phyloP scores from a whole-genome alignment of 2,113 vertebrate genomes.

The Nettapus auritus region DNA sequence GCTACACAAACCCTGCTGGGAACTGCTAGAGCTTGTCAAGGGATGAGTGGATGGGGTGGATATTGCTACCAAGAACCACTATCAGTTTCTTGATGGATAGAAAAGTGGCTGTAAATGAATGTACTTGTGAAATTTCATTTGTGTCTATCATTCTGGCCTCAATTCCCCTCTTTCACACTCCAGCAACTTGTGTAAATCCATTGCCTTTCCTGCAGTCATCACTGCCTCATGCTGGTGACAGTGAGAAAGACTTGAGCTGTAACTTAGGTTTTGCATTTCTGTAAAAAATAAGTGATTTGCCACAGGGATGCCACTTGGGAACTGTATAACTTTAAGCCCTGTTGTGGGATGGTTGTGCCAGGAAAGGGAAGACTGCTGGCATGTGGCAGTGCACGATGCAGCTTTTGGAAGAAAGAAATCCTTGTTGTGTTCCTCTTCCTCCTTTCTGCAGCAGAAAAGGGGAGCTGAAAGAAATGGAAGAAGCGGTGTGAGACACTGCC shows the following conservation, averaged over 20 bases:
- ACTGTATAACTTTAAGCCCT: background rate
- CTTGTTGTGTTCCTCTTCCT: background rate
- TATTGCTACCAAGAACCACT: background rate
- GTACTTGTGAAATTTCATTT: background rate
- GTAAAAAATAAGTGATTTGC: background rate
- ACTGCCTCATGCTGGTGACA: background rate
- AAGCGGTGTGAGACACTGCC: background rate
- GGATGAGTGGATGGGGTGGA: background rate
- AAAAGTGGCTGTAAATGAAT: background rate
- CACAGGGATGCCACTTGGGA: background rate
- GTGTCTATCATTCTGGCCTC: background rate
- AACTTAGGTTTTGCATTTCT: background rate
- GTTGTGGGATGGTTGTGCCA: background rate
- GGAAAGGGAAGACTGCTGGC: background rate
- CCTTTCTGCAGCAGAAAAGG: background rate
- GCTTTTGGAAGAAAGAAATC: conserved; percentile 9
- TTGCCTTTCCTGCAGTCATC: background rate
- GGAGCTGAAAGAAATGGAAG: background rate
- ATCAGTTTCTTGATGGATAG: background rate
- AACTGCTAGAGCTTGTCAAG: background rate
- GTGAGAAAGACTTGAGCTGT: background rate
- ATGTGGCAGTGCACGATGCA: background rate
- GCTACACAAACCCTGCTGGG: background rate
- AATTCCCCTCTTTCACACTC: background rate
- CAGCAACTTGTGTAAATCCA: background rate